Evolutionary conservation across 2,797 vertebrate species (phyloP), one percentile per base, ranked within the genome.

Genomic region (Malurus leucopterus): DNA sequence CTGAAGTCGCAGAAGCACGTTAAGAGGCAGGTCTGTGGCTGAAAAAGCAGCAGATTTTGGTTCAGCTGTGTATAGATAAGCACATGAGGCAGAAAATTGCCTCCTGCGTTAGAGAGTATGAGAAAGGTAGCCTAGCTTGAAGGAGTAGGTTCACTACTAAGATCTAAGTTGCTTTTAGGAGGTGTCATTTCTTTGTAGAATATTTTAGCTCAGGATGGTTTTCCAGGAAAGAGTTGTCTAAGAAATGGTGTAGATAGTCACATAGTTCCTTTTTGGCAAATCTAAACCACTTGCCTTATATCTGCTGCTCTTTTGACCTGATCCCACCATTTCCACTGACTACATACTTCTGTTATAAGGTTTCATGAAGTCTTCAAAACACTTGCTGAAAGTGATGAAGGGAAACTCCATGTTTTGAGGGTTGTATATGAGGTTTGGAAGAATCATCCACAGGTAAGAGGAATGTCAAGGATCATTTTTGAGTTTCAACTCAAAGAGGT

Each of bases 321-420:
- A 49, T 76, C 34, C 9, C 22, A 82, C 17, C 38, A 27, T 57
- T 21, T 57, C 23, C 13, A 22, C 44, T 95, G 38, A 90, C 59
- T 40, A 4, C 47, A 87, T 92, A 8, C 9, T 27, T 93, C 27
- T 94, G 2, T 93, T 90, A 47, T 89, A 97, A 99, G 99, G 97
- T 99, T 99, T 96, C 99, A 99, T 57, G 99, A 99, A 95, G 98
- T 99, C 91, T 97, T 99, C 94, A 99, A 99, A 98, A 94, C 89
- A 0, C 96, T 99, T 90, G 98, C 99, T 14, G 99, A 99, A 65
- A 98, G 97, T 24, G 99, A 99, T 64, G 99, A 99, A 92, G 99
- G 99, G 40, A 99, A 99, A 82, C 97, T 99, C 69, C 99, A 99
- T 84, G 98, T 99, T 91, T 97, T 99, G 15, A 98, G 98, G 89